phyloP scores from a whole-genome alignment of 1,140 invertebrate species.

The Atopsyche davidsoni region DNA sequence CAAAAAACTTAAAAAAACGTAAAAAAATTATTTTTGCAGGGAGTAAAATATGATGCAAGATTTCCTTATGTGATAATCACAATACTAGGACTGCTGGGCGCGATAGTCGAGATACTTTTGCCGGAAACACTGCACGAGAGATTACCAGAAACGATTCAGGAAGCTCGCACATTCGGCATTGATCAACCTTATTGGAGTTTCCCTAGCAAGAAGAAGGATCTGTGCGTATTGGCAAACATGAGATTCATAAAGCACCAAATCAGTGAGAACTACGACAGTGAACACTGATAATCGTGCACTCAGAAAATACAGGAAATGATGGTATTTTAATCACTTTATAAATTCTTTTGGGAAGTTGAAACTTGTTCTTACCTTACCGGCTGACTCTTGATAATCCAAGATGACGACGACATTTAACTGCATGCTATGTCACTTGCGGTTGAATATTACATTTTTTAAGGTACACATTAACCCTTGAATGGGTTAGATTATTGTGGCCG shows the following conservation, averaged over 20 bases:
- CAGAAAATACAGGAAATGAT: no score
- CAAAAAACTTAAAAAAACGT: no score
- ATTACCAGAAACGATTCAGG: slow-evolving; percentile 63
- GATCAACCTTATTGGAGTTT: slow-evolving; percentile 53
- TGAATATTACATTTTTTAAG: no score
- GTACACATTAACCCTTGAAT: no score
- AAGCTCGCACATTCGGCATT: slow-evolving; percentile 63
- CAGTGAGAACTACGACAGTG: slow-evolving; percentile 18
- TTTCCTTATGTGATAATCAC: slow-evolving; percentile 54
- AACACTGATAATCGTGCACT: no score
- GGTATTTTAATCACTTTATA: no score
- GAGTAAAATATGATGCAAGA: slow-evolving; percentile 34
- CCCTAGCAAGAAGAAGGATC: slow-evolving; percentile 35
- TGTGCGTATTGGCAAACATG: slow-evolving; percentile 20
- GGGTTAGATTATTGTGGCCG: no score
- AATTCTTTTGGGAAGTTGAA: no score
- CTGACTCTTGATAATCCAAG: no score
- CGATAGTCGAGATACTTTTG: slow-evolving; percentile 53
- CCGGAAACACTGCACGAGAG: slow-evolving; percentile 65
- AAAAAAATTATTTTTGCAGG: slow-evolving; percentile 33
- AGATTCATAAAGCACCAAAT: slow-evolving; percentile 16
- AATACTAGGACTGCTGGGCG: slow-evolving; percentile 50
- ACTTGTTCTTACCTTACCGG: no score
- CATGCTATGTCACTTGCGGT: no score
- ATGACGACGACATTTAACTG: no score